Base-by-base conservation (phyloP, 2,113 vertebrate genomes). In the Hypanus sabinus region DNA sequence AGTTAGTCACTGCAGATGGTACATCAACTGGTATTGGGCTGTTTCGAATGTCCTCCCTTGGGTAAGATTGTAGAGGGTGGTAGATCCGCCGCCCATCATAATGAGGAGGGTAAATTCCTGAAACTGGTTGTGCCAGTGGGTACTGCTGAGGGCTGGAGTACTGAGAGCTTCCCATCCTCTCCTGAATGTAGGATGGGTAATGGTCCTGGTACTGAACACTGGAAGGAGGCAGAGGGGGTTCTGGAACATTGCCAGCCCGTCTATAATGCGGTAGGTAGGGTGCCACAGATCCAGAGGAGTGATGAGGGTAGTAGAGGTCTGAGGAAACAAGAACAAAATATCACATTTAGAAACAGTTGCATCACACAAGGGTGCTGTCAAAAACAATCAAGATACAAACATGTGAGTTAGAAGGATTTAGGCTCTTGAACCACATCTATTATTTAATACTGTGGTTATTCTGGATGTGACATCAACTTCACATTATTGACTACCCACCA, bases 11-110 rank as follows among this genome's bases (percentile, higher is more conserved):
- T 2, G 97, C 94, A 7, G 96, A 94, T 0, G 98, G 97, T 93
- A 98, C 97, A 36, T 99, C 98, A 62, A 98, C 96, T n/a, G 98
- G 97, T 7, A 98, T 97, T 0, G 98, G 98, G 95, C 98, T 99
- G 95, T 97, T 98, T 85, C 98, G 97, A 36, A 99, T 95, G 60
- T 98, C 97, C 10, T 99, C 98, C 80, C 98, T 97, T 94, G 97
- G 97, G 94, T 98, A 98, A 0, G 98, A 95, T 38, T 98, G 98
- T 20, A 97, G 96, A 22, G 97, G 96, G 0, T 97, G 94, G 94
- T 99, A 99, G 0, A 97, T 94, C 0, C 98, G 98, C 1, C 98
- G 97, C 83, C 95, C 94, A 62, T 98, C 98, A 0, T 98, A 99
- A 95, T 98, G 98, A 0, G 97, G 95, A 0, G 97, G 97, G 94